phyloP scores from a whole-genome alignment of 1,140 invertebrate species.

The Bombus balteatus region DNA sequence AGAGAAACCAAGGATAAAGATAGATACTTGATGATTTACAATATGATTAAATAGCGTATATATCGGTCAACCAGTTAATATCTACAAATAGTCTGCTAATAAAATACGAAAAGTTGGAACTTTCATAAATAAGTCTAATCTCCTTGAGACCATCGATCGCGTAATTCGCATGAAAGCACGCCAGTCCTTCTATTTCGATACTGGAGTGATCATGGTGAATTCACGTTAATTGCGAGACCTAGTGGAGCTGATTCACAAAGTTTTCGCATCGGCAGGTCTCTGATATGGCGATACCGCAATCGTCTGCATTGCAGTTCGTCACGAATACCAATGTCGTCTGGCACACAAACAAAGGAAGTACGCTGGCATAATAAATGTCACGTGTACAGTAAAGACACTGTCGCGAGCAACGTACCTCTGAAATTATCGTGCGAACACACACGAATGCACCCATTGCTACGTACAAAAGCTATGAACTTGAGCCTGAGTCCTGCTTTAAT shows the following conservation, averaged over 20 bases:
- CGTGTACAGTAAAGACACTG: constrained; percentile 27
- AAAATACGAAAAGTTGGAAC: too few species aligned
- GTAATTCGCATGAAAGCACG: neutral
- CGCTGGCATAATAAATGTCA: constrained; percentile 62
- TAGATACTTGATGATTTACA: too few species aligned
- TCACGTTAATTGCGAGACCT: neutral
- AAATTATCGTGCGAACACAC: constrained; percentile 47
- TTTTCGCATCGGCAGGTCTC: neutral
- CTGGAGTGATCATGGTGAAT: neutral
- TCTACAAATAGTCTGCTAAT: too few species aligned
- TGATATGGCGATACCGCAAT: constrained; percentile 31
- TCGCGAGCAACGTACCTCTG: constrained; percentile 18
- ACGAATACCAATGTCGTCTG: constrained; percentile 37
- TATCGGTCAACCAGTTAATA: too few species aligned
- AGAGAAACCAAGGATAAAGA: too few species aligned
- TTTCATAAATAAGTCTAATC: neutral
- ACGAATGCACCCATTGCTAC: neutral
- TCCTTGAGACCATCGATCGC: neutral
- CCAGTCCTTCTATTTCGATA: neutral
- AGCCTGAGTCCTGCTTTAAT: neutral
- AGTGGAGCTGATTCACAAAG: neutral
- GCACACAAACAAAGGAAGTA: constrained; percentile 45
- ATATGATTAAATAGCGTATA: too few species aligned
- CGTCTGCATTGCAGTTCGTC: constrained; percentile 52
- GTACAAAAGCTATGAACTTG: neutral